Evolutionary conservation across 92 coral and sea anemone species (phyloP), one percentile per base, ranked within the genome.

Genomic region (Hydrozoanthus gracilis): DNA sequence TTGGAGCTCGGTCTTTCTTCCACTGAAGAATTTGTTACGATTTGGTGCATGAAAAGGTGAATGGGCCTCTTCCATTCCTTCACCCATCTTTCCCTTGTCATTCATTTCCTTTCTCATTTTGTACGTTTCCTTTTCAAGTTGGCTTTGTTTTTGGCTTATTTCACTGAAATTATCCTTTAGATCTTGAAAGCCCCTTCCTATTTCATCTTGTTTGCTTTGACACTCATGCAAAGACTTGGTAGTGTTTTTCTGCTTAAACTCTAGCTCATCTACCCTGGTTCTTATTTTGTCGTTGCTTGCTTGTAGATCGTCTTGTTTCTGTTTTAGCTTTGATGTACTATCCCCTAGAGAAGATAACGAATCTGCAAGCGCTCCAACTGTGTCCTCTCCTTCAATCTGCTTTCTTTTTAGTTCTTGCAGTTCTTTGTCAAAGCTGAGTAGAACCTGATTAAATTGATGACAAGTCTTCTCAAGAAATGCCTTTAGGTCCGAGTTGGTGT

Each of bases 1-100:
- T 50, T 83, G 76, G 39, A 91, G 61, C 67, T 88, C 89, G 8
- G 61, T 50, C 20, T 13, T 14, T n/a, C 91, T 83, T 17, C 93
- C 93, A 56, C 82, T 50, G 73, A 91, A 91, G 51, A 82, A 88
- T 67, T 60, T 86, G 65, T 78, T 88, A 67, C 91, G 87, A 77
- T 78, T 58, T 3, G 91, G 93, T 7, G 88, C 88, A 51, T 76
- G 86, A 39, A 88, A n/a, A 17, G n/a, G 44, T 6, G 68, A 58
- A 16, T 54, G 62, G 6, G 66, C 54, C 14, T 54, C 82, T 55
- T 77, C 9, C 2, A 77, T 54, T 56, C 44, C 72, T 14, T 74
- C 72, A 79, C 46, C 79, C 13, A 16, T 70, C 60, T 18, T 55
- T 10, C 39, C 58, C 71, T 69, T 51, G 54, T 65, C 6, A 51